A percentile compares a stretch with the other conserved stretches of the same genome.
Evolutionary conservation across 2,888 invertebrate species (phyloP).

Genomic region (Cataglyphis albicans): DNA sequence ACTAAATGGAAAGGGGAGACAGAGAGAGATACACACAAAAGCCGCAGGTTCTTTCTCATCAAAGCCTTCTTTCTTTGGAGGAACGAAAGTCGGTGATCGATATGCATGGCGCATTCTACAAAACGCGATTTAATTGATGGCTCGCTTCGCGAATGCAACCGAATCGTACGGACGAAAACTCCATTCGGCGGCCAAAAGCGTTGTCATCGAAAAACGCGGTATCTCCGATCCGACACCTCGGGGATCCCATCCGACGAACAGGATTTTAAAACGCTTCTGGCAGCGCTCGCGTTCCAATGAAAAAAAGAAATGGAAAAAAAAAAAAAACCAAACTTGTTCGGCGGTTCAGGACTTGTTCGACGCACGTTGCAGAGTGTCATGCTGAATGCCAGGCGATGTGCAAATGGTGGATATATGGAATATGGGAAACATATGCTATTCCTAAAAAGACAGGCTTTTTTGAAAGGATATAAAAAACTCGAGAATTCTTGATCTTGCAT

Average conservation of each 20-base stretch:
- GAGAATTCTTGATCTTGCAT: background rate
- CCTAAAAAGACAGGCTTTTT: slow-evolving; percentile 20
- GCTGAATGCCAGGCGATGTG: slow-evolving; percentile 33
- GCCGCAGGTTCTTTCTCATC: slow-evolving; percentile 2
- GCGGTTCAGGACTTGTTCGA: slow-evolving; percentile 48
- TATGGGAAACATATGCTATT: slow-evolving; percentile 27
- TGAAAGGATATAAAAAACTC: slow-evolving; percentile 20
- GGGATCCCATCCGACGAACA: slow-evolving; percentile 47
- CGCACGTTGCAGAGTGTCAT: slow-evolving; percentile 29
- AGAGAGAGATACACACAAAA: background rate
- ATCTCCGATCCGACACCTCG: slow-evolving; percentile 47
- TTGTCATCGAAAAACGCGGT: slow-evolving; percentile 53
- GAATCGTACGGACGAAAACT: slow-evolving; percentile 30
- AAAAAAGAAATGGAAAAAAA: slow-evolving; percentile 44
- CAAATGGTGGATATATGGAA: slow-evolving; percentile 37
- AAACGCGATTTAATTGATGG: slow-evolving; percentile 55
- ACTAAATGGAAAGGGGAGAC: background rate
- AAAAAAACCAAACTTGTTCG: slow-evolving; percentile 42
- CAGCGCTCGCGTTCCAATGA: slow-evolving; percentile 15
- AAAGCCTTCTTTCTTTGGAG: slow-evolving; percentile 40
- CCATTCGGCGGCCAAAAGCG: slow-evolving; percentile 41
- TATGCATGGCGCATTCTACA: slow-evolving; percentile 44
- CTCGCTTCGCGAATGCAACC: slow-evolving; percentile 33
- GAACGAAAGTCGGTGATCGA: slow-evolving; percentile 45
- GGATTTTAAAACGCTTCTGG: slow-evolving; percentile 54